Conservation (phyloP, 2,113 vertebrate genomes). For the Prolemur simus region DNA sequence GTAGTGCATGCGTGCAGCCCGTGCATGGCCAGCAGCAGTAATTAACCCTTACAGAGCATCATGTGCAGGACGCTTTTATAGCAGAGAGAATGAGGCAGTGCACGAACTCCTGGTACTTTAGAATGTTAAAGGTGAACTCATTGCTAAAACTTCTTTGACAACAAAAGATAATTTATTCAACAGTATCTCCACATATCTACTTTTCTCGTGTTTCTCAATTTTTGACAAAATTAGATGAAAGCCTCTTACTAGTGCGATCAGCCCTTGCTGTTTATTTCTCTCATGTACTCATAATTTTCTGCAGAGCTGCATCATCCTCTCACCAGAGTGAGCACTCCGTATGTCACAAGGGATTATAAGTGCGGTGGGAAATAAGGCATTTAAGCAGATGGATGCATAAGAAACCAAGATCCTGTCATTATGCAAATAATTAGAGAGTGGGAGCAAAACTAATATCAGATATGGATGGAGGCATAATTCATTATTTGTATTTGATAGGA, state of each 20-base stretch:
- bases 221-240: background rate
- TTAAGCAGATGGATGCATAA: slow-evolving; percentile 39
- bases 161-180: background rate
- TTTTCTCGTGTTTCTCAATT: background rate
- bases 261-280: background rate
- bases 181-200: background rate
- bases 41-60: background rate
- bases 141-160: background rate
- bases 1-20: background rate
- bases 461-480: background rate
- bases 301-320: background rate
- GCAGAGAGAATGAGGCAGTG: background rate
- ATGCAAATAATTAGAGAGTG: background rate
- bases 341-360: slow-evolving; percentile 39
- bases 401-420: background rate
- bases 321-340: background rate
- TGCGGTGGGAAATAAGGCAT: slow-evolving; percentile 45
- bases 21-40: fast-evolving
- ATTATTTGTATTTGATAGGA: background rate
- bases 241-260: background rate
- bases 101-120: background rate
- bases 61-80: background rate
- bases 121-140: background rate
- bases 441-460: background rate
- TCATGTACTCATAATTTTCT: background rate